Percentiles rank a stretch among this genome's conserved stretches.
Evolutionary conservation across 2,797 vertebrate species (phyloP).

Genomic region (Meriones psammophilus): DNA sequence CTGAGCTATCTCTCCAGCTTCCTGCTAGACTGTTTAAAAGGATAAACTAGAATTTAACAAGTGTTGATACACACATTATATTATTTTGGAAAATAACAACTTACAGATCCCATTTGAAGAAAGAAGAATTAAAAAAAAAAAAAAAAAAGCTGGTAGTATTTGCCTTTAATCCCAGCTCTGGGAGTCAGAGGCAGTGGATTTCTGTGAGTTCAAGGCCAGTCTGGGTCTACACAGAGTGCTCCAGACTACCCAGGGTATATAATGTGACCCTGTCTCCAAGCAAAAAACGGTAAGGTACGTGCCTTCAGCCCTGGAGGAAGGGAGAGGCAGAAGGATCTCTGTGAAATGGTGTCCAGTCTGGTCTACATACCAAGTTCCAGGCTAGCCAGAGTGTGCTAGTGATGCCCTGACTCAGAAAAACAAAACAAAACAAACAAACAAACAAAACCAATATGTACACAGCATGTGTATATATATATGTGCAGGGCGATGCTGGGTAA

Average conservation of each 20-base stretch:
- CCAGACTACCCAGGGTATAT: background rate
- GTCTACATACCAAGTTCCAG: background rate
- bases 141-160: background rate
- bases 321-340: background rate
- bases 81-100: slow-evolving; percentile 26
- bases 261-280: background rate
- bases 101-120: background rate
- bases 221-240: background rate
- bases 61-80: background rate
- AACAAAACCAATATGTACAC: background rate
- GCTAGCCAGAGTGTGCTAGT: too few species aligned
- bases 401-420: background rate
- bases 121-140: too few species aligned
- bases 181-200: background rate
- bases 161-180: background rate
- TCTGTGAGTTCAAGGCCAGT: background rate
- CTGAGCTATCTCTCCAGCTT: background rate
- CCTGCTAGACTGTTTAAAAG: background rate
- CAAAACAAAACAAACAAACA: background rate
- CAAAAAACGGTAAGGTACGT: background rate
- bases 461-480: background rate
- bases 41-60: slow-evolving; percentile 17
- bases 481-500: too few species aligned
- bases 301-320: background rate
- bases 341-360: background rate